A percentile compares a stretch with the other conserved stretches of the same genome.
phyloP scores from a whole-genome alignment of 1,140 invertebrate species.

The Listronotus oregonensis region DNA sequence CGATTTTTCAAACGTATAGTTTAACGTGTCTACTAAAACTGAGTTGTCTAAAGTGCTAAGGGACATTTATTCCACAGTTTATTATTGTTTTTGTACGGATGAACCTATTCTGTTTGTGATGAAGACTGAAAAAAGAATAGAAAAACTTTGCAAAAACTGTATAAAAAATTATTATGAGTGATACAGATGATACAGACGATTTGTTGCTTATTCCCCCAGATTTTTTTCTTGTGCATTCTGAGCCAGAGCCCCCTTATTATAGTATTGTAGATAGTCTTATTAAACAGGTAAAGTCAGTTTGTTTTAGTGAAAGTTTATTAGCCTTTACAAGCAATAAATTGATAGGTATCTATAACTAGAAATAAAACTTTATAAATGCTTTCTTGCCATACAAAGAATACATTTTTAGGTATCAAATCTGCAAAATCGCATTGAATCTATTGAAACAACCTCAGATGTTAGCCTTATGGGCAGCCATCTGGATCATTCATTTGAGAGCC shows the following conservation, averaged over 20 bases:
- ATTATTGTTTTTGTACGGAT: background rate
- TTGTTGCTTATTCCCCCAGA: conserved; percentile 76
- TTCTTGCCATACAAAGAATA: background rate
- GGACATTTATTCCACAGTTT: background rate
- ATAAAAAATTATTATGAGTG: conserved; percentile 68
- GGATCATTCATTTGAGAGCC: conserved; percentile 25
- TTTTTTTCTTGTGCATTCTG: conserved; percentile 63
- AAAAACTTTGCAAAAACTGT: background rate
- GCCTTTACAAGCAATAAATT: too few relatives aligned
- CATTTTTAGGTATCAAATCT: conserved; percentile 53
- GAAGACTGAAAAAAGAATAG: background rate
- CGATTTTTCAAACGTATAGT: conserved; percentile 5
- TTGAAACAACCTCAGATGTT: conserved; percentile 53
- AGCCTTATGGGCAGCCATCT: conserved; percentile 39
- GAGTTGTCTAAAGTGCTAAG: background rate
- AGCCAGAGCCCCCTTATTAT: conserved; percentile 46
- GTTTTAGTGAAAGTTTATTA: too few relatives aligned
- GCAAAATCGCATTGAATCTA: conserved; percentile 62
- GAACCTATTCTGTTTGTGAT: background rate
- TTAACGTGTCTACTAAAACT: background rate
- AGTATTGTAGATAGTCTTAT: conserved; percentile 66
- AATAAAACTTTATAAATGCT: too few relatives aligned
- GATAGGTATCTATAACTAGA: too few relatives aligned
- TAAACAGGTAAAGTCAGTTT: conserved; percentile 57
- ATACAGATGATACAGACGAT: conserved; percentile 81